A percentile compares a stretch with the other conserved stretches of the same genome.
These are phyloP conservation scores for Danio choprae DNA, from an alignment of 2,797 vertebrate species.

Conservation along the genomic window DNA sequence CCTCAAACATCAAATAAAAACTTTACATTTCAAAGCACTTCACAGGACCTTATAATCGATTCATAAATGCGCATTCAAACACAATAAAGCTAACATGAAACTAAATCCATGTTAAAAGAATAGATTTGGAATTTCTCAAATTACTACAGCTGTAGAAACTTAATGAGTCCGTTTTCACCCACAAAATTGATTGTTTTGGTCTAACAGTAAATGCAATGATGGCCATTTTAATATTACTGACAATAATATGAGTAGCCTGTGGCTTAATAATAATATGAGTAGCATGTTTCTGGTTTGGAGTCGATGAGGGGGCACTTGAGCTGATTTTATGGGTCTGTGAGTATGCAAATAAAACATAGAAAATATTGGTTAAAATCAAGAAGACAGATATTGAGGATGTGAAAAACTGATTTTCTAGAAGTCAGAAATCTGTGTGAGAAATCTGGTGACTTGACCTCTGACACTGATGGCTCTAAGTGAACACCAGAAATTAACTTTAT, in stretches of 20 bases:
- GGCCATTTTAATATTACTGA: neutral
- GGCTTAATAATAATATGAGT: neutral
- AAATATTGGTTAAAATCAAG: slow-evolving; percentile 8
- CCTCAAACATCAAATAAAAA: no score
- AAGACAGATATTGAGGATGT: neutral
- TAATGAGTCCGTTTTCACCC: neutral
- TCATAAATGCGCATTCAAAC: no score
- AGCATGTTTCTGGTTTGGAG: neutral
- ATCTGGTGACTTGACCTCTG: slow-evolving; percentile 24
- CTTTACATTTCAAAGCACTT: no score
- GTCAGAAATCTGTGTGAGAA: slow-evolving; percentile 18
- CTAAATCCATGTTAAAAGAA: neutral
- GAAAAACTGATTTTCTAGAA: slow-evolving; percentile 7
- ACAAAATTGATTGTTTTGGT: neutral
- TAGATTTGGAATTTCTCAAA: neutral
- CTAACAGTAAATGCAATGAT: neutral
- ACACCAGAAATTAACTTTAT: neutral
- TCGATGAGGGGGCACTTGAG: neutral
- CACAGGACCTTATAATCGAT: no score
- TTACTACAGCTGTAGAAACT: neutral
- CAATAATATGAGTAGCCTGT: no score
- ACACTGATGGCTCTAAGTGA: slow-evolving; percentile 6
- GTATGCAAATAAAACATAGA: neutral
- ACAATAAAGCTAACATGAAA: neutral
- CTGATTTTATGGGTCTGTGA: neutral